Evolutionary conservation across 23 tunicate species (phyloP).

Genomic region (Aplidium turbinatum): DNA sequence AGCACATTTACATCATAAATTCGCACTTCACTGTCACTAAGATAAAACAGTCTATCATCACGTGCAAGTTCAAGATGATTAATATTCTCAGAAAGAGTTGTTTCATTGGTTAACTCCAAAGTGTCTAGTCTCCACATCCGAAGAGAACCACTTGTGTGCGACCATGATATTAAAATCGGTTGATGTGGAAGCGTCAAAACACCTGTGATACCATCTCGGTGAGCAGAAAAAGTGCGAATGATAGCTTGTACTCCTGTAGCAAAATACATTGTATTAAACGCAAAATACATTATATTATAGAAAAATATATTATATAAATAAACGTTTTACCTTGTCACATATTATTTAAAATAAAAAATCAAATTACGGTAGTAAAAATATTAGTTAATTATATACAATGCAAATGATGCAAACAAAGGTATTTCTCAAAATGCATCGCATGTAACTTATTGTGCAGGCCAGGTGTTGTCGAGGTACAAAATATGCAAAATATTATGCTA

Average conservation of each 20-base stretch:
- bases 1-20: constrained; percentile 57
- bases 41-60: constrained; percentile 45
- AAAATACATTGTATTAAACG: not conserved
- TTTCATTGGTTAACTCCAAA: constrained; percentile 49
- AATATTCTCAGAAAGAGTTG: constrained; percentile 48
- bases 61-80: constrained; percentile 12
- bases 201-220: constrained; percentile 73
- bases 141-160: constrained; percentile 55
- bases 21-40: constrained; percentile 41
- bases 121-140: constrained; percentile 87
- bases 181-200: constrained; percentile 38
- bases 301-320: not conserved
- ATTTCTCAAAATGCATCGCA: no score
- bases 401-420: no score
- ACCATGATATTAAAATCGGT: constrained; percentile 75
- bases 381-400: no score
- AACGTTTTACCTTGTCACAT: not conserved
- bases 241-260: constrained; percentile 42
- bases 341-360: no score
- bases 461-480: no score
- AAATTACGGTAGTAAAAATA: no score
- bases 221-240: constrained; percentile 58
- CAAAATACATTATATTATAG: not conserved
- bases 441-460: no score
- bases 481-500: no score